These are phyloP conservation scores for Pipistrellus pygmaeus DNA, from an alignment of 2,797 vertebrate species.

Conservation along the genomic window DNA sequence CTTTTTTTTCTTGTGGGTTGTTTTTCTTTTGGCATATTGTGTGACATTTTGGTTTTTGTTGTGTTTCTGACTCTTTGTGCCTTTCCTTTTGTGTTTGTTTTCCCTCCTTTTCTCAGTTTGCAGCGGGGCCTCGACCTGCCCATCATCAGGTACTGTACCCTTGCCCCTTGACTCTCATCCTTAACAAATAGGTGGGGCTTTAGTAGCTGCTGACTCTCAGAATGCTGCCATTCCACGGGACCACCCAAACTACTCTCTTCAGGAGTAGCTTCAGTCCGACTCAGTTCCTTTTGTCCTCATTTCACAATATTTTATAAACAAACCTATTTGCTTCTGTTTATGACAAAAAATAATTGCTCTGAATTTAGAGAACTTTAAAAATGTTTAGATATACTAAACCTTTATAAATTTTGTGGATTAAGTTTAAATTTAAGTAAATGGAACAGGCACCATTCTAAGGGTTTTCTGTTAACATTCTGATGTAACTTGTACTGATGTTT, in stretches of 20 bases:
- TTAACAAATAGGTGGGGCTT: slow-evolving; percentile 80
- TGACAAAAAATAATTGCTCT: slow-evolving; percentile 44
- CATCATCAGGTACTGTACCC: slow-evolving; percentile 98
- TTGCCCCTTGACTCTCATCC: slow-evolving; percentile 85
- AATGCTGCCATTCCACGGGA: slow-evolving; percentile 56
- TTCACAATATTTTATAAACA: slow-evolving; percentile 48
- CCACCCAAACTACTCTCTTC: slow-evolving; percentile 53
- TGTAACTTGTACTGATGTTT: slow-evolving; percentile 36
- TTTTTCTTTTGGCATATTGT: slow-evolving; percentile 85
- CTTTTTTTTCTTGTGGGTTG: slow-evolving; percentile 69
- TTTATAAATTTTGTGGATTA: neutral
- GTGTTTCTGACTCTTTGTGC: slow-evolving; percentile 91
- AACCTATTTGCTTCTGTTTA: slow-evolving; percentile 8
- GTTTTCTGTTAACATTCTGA: slow-evolving; percentile 58
- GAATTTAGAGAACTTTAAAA: neutral
- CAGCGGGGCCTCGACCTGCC: slow-evolving; percentile 98
- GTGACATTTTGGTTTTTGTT: slow-evolving; percentile 88
- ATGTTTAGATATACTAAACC: neutral
- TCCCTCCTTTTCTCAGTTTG: slow-evolving; percentile 95
- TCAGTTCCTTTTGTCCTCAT: neutral
- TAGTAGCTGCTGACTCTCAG: slow-evolving; percentile 80
- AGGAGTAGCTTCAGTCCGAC: slow-evolving; percentile 39
- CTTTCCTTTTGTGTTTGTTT: slow-evolving; percentile 94
- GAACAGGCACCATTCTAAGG: slow-evolving; percentile 77
- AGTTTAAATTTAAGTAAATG: neutral